Evolutionary conservation across 2,888 invertebrate genomes (phyloP).

Genomic region (Tetragonisca angustula): DNA sequence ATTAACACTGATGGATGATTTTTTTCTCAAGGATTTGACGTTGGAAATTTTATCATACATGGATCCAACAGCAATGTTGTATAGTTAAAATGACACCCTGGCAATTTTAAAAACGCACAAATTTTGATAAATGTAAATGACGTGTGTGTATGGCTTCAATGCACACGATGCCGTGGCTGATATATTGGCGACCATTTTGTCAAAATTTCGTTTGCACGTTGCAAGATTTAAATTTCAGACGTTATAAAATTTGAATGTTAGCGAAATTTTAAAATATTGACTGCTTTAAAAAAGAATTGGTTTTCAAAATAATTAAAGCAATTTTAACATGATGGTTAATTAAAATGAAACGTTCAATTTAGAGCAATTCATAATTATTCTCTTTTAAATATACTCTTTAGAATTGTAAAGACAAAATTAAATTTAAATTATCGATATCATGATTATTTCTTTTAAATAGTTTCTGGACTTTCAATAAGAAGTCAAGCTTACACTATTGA

Average conservation of each 20-base stretch:
- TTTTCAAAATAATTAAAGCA: too few relatives aligned
- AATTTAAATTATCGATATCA: too few relatives aligned
- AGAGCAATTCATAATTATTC: too few relatives aligned
- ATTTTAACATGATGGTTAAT: too few relatives aligned
- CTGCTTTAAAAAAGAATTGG: too few relatives aligned
- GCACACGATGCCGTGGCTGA: neutral
- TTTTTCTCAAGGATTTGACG: neutral
- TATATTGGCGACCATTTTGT: neutral
- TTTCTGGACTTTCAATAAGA: neutral
- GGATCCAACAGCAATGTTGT: neutral
- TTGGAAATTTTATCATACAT: neutral
- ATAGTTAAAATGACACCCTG: neutral
- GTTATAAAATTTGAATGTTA: neutral
- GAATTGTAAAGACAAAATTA: too few relatives aligned
- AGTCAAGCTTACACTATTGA: neutral
- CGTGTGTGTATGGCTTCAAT: neutral
- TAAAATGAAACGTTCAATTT: too few relatives aligned
- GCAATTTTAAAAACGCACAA: neutral
- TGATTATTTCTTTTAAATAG: too few relatives aligned
- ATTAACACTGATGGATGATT: neutral
- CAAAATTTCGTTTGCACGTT: neutral
- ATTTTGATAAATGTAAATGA: neutral
- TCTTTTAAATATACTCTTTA: too few relatives aligned
- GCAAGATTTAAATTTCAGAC: neutral
- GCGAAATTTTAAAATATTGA: neutral